Base-by-base conservation (phyloP, 2,888 invertebrate genomes). In the Sympetrum striolatum region DNA sequence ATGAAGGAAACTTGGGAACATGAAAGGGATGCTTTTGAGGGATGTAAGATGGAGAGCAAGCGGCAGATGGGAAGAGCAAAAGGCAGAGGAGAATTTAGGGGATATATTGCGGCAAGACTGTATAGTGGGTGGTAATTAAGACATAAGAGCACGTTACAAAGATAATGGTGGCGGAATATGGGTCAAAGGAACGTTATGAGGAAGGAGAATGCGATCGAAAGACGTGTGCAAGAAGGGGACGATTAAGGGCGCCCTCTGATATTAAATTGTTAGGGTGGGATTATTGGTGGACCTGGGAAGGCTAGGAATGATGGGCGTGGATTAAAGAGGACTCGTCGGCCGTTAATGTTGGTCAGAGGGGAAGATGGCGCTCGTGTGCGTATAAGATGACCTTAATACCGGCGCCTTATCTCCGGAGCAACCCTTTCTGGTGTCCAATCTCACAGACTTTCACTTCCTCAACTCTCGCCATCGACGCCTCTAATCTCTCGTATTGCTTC, bases 191-290 rank as follows among this genome's bases (percentile, higher is more conserved):
- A 58, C 35, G 53, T 22, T 35, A 22, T 82, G 1, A 64, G 64
- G 64, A 64, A 64, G 60, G 60, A 60, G 10, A 64, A 64, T 22
- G 64, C 22, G 18, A 64, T 64, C 6, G n/a, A 22, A 60, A 25
- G 25, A 22, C 15, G 60, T 15, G 18, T 0, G 60, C 6, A 64
- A 8, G 64, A 58, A 82, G 31, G 58, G 15, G 58, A 58, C 82
- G 82, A 58, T 82, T 82, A 82, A 82, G 82, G 82, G 37, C 53
- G 82, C 82, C 64, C 58, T 58, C 60, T 58, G 86, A 86, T 86
- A 86, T 86, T 86, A 86, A 86, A 86, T 86, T 86, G 86, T 86
- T 82, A 82, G 86, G 60, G 37, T n/a, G 58, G 58, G 60, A 86
- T 82, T 82, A 82, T 82, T 58, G 82, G 35, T 44, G 82, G 82